These are phyloP conservation scores for Hydractinia symbiolongicarpus DNA, from an alignment of 30 jellyfish, hydroid and myxozoan genomes.

Conservation along the genomic window DNA sequence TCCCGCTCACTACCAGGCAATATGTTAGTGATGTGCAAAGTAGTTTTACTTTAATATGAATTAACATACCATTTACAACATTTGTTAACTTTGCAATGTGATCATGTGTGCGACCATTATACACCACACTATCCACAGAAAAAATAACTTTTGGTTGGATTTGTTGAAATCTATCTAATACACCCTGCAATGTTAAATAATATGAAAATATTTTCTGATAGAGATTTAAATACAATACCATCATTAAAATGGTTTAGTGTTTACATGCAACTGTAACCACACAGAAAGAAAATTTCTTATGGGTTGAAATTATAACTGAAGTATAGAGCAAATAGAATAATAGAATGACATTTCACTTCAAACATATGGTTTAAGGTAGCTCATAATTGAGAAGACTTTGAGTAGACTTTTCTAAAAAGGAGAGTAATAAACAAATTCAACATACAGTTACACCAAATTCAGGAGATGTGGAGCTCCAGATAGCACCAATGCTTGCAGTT, in stretches of 20 bases:
- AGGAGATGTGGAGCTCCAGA: conserved; percentile 98
- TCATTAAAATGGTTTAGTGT: too few species aligned
- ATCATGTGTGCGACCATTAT: conserved; percentile 74
- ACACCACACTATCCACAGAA: conserved; percentile 83
- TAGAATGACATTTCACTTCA: too few species aligned
- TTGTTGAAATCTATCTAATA: conserved; percentile 81
- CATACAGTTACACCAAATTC: conserved; percentile 94
- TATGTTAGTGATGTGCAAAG: too few species aligned
- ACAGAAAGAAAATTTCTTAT: too few species aligned
- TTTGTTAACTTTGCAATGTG: conserved; percentile 52
- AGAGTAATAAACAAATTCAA: not conserved
- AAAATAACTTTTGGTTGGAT: conserved; percentile 75
- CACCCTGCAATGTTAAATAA: conserved; percentile 57
- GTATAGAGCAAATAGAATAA: too few species aligned
- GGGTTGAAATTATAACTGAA: too few species aligned
- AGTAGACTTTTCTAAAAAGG: too few species aligned
- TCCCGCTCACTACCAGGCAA: too few species aligned
- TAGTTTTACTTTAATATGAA: not conserved
- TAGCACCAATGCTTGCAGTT: conserved; percentile 91
- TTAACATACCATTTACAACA: conserved; percentile 63
- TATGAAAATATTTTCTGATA: not conserved
- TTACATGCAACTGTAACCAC: too few species aligned
- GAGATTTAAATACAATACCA: not conserved
- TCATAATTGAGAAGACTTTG: too few species aligned
- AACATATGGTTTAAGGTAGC: too few species aligned